Evolutionary conservation across 2,797 vertebrate genomes (phyloP), one percentile per base, ranked within the genome.

Genomic region (Sciurus vulgaris): DNA sequence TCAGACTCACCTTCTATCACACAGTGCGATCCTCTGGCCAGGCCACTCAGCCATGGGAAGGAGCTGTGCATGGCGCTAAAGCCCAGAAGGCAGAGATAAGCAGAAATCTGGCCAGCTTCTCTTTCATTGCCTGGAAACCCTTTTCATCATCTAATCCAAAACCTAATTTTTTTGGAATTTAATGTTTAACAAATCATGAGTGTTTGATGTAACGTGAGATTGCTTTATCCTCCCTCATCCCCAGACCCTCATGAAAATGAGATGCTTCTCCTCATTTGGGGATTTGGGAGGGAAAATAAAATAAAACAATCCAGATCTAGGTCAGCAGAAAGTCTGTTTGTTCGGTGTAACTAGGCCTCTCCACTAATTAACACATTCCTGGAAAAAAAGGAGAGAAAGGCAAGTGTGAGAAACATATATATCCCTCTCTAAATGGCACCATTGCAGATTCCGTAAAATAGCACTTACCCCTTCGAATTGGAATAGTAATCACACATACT

Each of bases 261-360:
- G 97, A 96, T 54, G 83, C 28, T 78, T 26, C 7, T 13, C 76
- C 83, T 94, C 96, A 44, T 56, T 93, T 1, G 0, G 35, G 94
- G 44, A 93, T 70, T 51, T 90, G 83, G n/a, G 72, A 93, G 96
- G 94, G 89, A 97, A 97, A 97, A 97, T 89, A 95, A 94, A 93
- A 49, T 73, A 83, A 88, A 70, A 90, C n/a, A 90, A 54, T 74
- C 70, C 4, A 17, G 87, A 97, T 96, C 56, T 88, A 81, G 47
- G 86, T 97, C 89, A 93, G 73, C 86, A 72, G 56, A 96, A 73
- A 94, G 93, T 63, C 70, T 85, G 51, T 87, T 87, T 47, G 1
- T 49, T 63, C 41, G 35, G 33, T 86, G n/a, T 72, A 91, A 97
- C 86, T 92, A 95, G 96, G 79, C 65, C 74, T 97, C 76, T 87